These are phyloP conservation scores for Sipha flava DNA, from an alignment of 1,140 invertebrate species.

Conservation along the genomic window DNA sequence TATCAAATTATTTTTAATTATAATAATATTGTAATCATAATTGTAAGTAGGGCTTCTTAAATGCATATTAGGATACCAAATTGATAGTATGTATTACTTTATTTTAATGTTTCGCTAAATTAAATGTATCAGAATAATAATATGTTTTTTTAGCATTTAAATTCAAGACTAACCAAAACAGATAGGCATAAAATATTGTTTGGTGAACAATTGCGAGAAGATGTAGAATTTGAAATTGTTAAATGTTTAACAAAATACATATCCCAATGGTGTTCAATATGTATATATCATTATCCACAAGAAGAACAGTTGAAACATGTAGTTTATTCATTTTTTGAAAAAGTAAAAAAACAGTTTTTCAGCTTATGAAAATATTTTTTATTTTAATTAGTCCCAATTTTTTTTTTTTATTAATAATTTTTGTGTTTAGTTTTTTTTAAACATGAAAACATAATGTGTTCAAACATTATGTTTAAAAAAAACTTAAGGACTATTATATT, in stretches of 20 bases:
- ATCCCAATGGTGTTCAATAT: conserved; percentile 10
- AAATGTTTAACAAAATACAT: conserved; percentile 16
- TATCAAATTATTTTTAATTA: too few species aligned
- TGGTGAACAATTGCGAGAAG: background rate
- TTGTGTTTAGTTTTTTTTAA: too few species aligned
- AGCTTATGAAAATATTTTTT: background rate
- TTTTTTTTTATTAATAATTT: too few species aligned
- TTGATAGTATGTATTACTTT: too few species aligned
- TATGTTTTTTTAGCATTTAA: conserved; percentile 1
- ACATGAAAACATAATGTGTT: too few species aligned
- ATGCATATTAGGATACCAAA: too few species aligned
- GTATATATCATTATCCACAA: conserved; percentile 20
- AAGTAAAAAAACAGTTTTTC: background rate
- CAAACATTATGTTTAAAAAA: too few species aligned
- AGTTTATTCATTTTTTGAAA: conserved; percentile 24
- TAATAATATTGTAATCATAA: too few species aligned
- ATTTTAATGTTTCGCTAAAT: too few species aligned
- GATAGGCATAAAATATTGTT: background rate
- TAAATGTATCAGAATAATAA: too few species aligned
- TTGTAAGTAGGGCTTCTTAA: too few species aligned
- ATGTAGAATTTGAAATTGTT: conserved; percentile 11
- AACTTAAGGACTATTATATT: too few species aligned
- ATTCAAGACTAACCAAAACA: background rate
- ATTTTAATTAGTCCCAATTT: background rate
- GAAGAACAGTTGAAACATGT: conserved; percentile 10